Evolutionary conservation across 2,888 invertebrate species (phyloP), one percentile per base, ranked within the genome.

Genomic region (Catocala sponsa): DNA sequence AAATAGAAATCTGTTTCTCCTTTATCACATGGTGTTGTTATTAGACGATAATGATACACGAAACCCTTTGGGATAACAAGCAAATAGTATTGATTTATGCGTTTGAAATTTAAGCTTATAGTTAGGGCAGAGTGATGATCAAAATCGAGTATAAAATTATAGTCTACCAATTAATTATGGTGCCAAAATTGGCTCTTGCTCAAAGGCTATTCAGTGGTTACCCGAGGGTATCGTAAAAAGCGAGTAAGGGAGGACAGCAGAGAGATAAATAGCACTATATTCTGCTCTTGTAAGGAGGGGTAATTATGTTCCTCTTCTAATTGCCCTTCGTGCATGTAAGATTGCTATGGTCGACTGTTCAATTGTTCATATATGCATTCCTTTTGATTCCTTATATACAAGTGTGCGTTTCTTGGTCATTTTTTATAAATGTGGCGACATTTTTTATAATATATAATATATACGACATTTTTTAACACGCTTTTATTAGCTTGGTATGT

Each of bases 221-320:
- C 60, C 55, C 55, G 32, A 13, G 51, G 51, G 61, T 42, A 13
- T 51, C 42, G 42, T 61, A 61, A 56, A 61, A 52, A 42, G 35
- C 46, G 9, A 15, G 42, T 42, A 51, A 51, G 41, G 47, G 55
- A 50, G 55, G 61, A 61, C 61, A 55, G 43, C 46, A 7, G 46
- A 6, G 47, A 61, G 61, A 61, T 56, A 56, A 11, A 61, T 56
- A 46, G 47, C 51, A 41, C 25, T 38, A 2, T 55, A 44, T 43
- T 49, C 44, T 10, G 49, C 33, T 53, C 32, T 38, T 2, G 44
- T 46, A 55, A 46, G 41, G 44, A 60, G 13, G 33, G 13, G 35
- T 51, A 50, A 55, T 60, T 60, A 60, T 60, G 11, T 44, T 11
- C 6, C 44, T n/a, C 41, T 42, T 52, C 10, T 15, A 33, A 48